phyloP scores from a whole-genome alignment of 2,113 vertebrate species.

The Burhinus oedicnemus region DNA sequence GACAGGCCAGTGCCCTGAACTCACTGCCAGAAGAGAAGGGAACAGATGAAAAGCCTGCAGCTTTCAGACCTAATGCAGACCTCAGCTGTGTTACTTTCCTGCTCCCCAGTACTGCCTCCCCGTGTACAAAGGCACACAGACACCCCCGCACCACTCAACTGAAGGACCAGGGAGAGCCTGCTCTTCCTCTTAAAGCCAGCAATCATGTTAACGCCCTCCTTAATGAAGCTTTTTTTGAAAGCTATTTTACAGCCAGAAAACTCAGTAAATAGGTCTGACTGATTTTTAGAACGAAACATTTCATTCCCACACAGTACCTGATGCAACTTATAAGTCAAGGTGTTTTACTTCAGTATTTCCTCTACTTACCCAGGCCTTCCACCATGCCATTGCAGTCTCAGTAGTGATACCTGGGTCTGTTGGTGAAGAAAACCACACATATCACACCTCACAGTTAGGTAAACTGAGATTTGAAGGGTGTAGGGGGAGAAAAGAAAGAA shows the following conservation, averaged over 20 bases:
- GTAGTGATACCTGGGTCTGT: background rate
- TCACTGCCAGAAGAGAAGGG: background rate
- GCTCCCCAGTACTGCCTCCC: background rate
- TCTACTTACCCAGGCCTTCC: constrained; percentile 67
- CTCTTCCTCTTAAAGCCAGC: background rate
- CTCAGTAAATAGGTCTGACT: background rate
- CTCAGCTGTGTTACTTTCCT: background rate
- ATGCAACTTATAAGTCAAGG: background rate
- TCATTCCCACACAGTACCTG: background rate
- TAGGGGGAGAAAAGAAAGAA: background rate
- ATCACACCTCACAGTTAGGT: background rate
- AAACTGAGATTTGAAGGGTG: background rate
- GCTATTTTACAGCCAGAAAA: background rate
- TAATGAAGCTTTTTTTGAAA: background rate
- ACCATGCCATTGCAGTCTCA: constrained; percentile 49
- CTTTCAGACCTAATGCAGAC: background rate
- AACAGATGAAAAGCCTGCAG: background rate
- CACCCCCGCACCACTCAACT: background rate
- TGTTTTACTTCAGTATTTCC: background rate
- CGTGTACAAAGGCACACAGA: background rate
- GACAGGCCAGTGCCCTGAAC: background rate
- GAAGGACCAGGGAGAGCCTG: background rate
- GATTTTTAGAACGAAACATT: background rate
- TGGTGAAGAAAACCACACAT: background rate
- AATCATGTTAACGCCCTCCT: background rate